Evolutionary conservation across 2,113 vertebrate genomes (phyloP).

Genomic region (Archilochus colubris): DNA sequence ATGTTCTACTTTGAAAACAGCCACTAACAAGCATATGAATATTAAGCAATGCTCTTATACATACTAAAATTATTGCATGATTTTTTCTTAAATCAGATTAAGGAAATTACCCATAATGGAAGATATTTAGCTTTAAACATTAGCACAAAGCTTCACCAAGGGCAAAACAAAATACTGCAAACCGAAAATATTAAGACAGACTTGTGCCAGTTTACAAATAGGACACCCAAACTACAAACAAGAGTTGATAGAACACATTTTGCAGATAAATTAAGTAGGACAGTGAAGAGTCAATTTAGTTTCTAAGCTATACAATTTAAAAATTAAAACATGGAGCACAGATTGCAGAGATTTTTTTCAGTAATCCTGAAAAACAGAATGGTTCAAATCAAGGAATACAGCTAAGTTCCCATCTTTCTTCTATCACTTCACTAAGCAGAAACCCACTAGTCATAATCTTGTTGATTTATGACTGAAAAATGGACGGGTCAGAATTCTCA

Average conservation of each 20-base stretch:
- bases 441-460: not conserved
- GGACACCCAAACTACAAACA: not conserved
- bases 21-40: not conserved
- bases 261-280: not conserved
- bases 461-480: not conserved
- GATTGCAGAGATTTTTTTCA: not conserved
- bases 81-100: not conserved
- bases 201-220: fast-evolving
- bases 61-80: not conserved
- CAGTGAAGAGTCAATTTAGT: not conserved
- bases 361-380: not conserved
- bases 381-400: not conserved
- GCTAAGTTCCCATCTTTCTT: not conserved
- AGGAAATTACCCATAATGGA: not conserved
- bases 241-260: not conserved
- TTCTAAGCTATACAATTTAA: not conserved
- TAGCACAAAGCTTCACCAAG: not conserved
- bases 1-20: conserved; percentile 27
- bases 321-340: not conserved
- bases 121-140: not conserved
- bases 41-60: not conserved
- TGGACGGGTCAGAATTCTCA: not conserved
- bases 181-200: not conserved
- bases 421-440: not conserved
- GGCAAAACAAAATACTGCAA: not conserved